Evolutionary conservation across 2,797 vertebrate genomes (phyloP).

Genomic region (Scomberomorus guttatus): DNA sequence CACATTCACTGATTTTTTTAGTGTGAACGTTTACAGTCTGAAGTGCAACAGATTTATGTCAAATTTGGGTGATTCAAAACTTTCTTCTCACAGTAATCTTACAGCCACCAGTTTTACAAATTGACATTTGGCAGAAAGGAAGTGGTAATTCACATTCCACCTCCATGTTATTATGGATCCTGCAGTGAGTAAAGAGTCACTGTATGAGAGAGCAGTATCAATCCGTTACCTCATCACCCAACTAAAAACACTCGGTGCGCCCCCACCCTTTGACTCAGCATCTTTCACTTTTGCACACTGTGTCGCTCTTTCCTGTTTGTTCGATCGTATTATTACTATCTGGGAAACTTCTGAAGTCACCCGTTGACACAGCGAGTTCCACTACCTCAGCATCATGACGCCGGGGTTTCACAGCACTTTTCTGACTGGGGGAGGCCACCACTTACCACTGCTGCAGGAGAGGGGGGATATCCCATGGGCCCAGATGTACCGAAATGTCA

Average conservation of each 20-base stretch:
- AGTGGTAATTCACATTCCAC: constrained; percentile 57
- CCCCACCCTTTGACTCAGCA: constrained; percentile 79
- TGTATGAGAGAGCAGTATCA: constrained; percentile 55
- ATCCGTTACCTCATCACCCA: constrained; percentile 62
- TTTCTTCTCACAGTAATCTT: constrained; percentile 24
- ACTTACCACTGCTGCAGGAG: constrained; percentile 26
- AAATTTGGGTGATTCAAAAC: background rate
- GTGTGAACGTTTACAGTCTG: background rate
- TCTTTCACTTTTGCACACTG: constrained; percentile 78
- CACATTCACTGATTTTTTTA: too few species aligned
- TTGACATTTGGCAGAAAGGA: constrained; percentile 50
- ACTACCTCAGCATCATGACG: constrained; percentile 56
- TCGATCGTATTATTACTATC: constrained; percentile 82
- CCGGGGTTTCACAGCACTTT: constrained; percentile 69
- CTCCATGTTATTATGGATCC: constrained; percentile 57
- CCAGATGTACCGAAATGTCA: constrained; percentile 32
- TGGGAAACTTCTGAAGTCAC: constrained; percentile 79
- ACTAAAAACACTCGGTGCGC: constrained; percentile 51
- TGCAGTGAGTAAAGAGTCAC: constrained; percentile 42
- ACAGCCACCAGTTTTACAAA: constrained; percentile 6
- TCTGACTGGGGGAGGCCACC: constrained; percentile 65
- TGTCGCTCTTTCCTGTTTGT: constrained; percentile 73
- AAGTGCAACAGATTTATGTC: background rate
- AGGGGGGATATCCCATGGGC: constrained; percentile 67
- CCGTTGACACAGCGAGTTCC: constrained; percentile 79